Evolutionary conservation across 53 echinoderm and acorn worm species (phyloP).

Genomic region (Stichopus horrens): DNA sequence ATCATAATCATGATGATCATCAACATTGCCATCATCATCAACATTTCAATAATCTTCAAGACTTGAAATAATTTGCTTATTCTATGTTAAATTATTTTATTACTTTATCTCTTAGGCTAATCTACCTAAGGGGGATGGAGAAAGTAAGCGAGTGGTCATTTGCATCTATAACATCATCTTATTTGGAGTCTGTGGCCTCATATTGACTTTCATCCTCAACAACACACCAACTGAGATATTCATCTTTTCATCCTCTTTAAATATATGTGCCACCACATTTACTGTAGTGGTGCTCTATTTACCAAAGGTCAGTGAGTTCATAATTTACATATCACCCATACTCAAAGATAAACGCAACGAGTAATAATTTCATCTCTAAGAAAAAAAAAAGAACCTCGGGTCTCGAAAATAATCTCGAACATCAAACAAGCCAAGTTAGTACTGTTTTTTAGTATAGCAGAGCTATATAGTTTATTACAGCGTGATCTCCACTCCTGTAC

Average conservation of each 20-base stretch:
- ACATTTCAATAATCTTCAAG: no score
- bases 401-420: not conserved
- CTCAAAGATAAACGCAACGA: not conserved
- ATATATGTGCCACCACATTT: conserved; percentile 6
- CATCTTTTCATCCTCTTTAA: conserved; percentile 8
- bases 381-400: not conserved
- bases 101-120: not conserved
- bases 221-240: not conserved
- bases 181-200: conserved; percentile 7
- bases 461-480: no score
- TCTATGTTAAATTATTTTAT: no score
- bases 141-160: not conserved
- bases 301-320: conserved; percentile 16
- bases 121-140: not conserved
- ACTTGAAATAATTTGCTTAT: no score
- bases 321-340: not conserved
- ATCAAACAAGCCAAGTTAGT: not conserved
- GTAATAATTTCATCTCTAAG: not conserved
- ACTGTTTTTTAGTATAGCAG: no score
- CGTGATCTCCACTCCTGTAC: no score
- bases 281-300: not conserved
- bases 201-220: conserved; percentile 10
- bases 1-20: no score
- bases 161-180: conserved; percentile 38
- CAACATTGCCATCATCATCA: no score